Evolutionary conservation across 2,797 vertebrate species (phyloP).

Genomic region (Orestias chungarensis): DNA sequence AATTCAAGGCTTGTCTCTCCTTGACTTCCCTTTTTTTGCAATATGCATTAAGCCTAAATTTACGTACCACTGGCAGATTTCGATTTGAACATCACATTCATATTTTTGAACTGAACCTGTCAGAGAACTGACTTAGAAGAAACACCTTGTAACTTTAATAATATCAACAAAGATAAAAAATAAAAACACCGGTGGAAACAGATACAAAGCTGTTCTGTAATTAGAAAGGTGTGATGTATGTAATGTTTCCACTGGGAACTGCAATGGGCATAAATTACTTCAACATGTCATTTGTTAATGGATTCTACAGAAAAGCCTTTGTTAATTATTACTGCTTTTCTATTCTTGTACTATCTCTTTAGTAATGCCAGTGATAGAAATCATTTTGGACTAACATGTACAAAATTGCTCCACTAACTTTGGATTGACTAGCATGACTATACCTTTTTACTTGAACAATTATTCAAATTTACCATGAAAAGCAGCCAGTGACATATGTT

Average conservation of each 20-base stretch:
- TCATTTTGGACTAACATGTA: neutral
- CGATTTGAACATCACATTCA: neutral
- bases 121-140: neutral
- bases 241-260: neutral
- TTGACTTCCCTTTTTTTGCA: neutral
- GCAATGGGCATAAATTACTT: neutral
- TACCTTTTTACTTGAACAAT: neutral
- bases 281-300: neutral
- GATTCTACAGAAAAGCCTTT: too few relatives aligned
- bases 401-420: neutral
- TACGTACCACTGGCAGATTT: neutral
- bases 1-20: neutral
- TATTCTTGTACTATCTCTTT: neutral
- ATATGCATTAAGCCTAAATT: neutral
- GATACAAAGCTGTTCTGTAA: neutral
- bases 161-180: neutral
- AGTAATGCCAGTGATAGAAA: neutral
- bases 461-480: neutral
- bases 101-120: neutral
- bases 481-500: slow-evolving; percentile 14
- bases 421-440: neutral
- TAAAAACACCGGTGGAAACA: neutral
- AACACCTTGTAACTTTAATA: neutral
- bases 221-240: neutral
- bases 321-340: neutral